Percentiles rank a stretch among this genome's conserved stretches.
Conservation (phyloP, 2,888 invertebrate genomes). For the Pristionchus exspectatus region DNA sequence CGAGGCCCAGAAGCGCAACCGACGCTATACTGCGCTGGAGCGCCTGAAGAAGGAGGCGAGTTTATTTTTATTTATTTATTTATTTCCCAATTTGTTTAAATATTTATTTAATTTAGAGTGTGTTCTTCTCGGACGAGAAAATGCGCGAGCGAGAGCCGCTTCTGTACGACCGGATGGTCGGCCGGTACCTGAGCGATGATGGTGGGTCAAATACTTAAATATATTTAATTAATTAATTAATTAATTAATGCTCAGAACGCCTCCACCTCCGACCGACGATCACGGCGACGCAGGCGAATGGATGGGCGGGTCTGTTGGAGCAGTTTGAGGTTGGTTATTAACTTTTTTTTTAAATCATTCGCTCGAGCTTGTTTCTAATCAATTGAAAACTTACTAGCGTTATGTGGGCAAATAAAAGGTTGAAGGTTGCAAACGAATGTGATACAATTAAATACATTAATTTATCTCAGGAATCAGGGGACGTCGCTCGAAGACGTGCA, state of each 20-base stretch:
- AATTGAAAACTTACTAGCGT: no score
- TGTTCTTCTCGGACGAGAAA: constrained; percentile 91
- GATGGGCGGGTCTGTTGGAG: constrained; percentile 68
- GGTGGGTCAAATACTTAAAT: constrained; percentile 78
- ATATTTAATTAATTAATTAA: background rate
- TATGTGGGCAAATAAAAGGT: no score
- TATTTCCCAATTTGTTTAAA: background rate
- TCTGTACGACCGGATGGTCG: constrained; percentile 91
- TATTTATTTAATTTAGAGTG: constrained; percentile 2
- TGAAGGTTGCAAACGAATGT: no score
- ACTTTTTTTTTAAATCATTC: constrained; percentile 48
- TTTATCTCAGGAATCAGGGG: constrained; percentile 13
- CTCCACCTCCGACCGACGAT: constrained; percentile 73
- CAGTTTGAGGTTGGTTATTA: constrained; percentile 69
- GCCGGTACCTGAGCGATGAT: constrained; percentile 88
- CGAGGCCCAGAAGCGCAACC: constrained; percentile 61
- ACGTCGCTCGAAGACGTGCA: constrained; percentile 59
- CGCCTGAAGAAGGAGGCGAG: constrained; percentile 66
- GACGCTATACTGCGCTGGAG: constrained; percentile 70
- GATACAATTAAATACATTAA: no score
- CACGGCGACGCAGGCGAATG: constrained; percentile 56
- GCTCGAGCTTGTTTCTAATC: no score
- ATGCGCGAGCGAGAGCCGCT: constrained; percentile 94
- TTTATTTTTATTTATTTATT: background rate
- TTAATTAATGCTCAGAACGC: constrained; percentile 63